Base-by-base conservation (phyloP, 2,888 invertebrate species). In the Lumbricus terrestris region DNA sequence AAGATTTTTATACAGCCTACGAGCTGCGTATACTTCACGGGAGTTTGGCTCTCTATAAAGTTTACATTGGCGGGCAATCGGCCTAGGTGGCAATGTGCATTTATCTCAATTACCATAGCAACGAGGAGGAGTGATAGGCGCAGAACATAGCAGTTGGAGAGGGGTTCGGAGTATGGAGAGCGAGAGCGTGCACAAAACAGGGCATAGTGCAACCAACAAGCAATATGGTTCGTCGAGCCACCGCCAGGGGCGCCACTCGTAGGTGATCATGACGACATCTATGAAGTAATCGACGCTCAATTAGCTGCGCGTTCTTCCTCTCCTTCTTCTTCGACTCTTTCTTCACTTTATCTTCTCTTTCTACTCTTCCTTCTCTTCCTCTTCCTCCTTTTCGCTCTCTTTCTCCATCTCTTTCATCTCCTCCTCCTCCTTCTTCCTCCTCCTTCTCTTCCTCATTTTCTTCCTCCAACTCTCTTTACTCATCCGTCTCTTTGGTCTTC, bases 221-320 rank as follows among this genome's bases (percentile, higher is more conserved):
- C n/a, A 69, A 69, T n/a, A 69, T 69, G 29, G 69, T 69, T 69
- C n/a, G n/a, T 6, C n/a, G 6, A 69, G 69, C 69, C 0, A n/a
- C 69, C 69, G 69, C 69, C n/a, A 69, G 69, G n/a, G 69, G 69
- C 69, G 69, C 69, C n/a, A 69, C 69, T 69, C n/a, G n/a, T 69
- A 29, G n/a, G 16, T 69, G 69, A 69, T n/a, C 69, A 11, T n/a
- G 69, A 69, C n/a, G 69, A 69, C 69, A n/a, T n/a, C 8, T 69
- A n/a, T 0, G 69, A 69, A 8, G 5, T 69, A n/a, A 29, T 69
- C 69, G 29, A 69, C n/a, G 69, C n/a, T 69, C 69, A 69, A 6
- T 69, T n/a, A 69, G 69, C 69, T 69, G 47, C 47, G 20, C 47
- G 2, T 23, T 1, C 40, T 40, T 37, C 16, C n/a, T 23, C 40